Evolutionary conservation across 2,113 vertebrate species (phyloP).

Genomic region (Emberiza fucata): DNA sequence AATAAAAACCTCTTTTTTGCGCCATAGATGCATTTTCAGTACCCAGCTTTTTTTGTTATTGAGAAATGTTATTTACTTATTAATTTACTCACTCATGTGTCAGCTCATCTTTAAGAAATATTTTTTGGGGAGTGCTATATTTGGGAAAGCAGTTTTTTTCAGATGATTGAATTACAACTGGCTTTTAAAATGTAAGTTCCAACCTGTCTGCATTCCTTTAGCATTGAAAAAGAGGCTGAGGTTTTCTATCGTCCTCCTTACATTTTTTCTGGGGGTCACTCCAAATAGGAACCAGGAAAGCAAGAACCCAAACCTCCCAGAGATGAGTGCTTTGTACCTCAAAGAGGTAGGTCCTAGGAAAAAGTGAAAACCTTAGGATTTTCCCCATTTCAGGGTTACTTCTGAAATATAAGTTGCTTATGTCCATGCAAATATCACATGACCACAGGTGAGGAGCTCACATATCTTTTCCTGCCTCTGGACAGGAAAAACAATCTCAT

Average conservation of each 20-base stretch:
- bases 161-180: neutral
- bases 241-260: neutral
- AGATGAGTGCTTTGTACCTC: neutral
- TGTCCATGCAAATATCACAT: neutral
- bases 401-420: neutral
- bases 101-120: neutral
- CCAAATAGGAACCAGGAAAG: neutral
- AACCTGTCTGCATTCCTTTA: neutral
- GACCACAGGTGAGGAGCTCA: neutral
- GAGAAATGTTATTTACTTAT: neutral
- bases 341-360: neutral
- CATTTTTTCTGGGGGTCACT: neutral
- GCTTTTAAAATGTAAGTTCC: neutral
- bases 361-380: neutral
- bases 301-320: neutral
- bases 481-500: neutral
- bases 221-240: neutral
- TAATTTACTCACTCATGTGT: neutral
- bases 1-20: neutral
- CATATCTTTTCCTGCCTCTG: neutral
- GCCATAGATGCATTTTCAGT: neutral
- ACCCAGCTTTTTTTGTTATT: neutral
- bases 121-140: accelerated
- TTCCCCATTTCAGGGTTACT: neutral
- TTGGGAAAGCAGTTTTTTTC: neutral